phyloP scores from a whole-genome alignment of 2,888 invertebrate species.

The Platycheirus rosarum region DNA sequence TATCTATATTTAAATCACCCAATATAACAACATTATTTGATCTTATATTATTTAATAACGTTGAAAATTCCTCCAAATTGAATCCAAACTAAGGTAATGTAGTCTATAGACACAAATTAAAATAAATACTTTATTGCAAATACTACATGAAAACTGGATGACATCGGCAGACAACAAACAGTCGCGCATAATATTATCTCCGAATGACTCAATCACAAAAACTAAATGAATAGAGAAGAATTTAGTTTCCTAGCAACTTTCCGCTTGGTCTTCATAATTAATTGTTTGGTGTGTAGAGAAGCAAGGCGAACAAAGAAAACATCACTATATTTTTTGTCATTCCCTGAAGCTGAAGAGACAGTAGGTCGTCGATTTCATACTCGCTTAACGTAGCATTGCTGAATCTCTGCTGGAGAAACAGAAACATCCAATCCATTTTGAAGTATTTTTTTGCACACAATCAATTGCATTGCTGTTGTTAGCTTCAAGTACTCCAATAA shows the following conservation, averaged over 20 bases:
- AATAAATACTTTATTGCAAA: too few species aligned
- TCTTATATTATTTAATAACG: too few species aligned
- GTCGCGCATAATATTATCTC: too few species aligned
- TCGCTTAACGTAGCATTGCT: conserved; percentile 20
- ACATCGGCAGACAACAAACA: too few species aligned
- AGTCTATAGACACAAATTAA: too few species aligned
- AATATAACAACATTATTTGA: too few species aligned
- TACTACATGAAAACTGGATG: too few species aligned
- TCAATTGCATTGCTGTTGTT: conserved; percentile 31
- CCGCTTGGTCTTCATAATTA: too few species aligned
- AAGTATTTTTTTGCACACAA: conserved; percentile 20
- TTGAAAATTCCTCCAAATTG: too few species aligned
- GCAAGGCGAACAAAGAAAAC: conserved; percentile 17
- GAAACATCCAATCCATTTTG: conserved; percentile 2
- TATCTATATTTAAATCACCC: too few species aligned
- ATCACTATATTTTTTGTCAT: conserved; percentile 7
- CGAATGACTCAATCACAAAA: too few species aligned
- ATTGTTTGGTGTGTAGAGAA: conserved; percentile 19
- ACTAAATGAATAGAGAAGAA: conserved; percentile 20
- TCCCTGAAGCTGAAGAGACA: conserved; percentile 1
- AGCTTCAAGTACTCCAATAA: conserved; percentile 28
- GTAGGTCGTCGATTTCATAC: conserved; percentile 4
- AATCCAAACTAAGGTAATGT: too few species aligned
- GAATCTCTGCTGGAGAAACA: conserved; percentile 21
- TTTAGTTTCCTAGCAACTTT: conserved; percentile 12